phyloP scores from a whole-genome alignment of 2,797 vertebrate species.

The Pipistrellus nathusii region DNA sequence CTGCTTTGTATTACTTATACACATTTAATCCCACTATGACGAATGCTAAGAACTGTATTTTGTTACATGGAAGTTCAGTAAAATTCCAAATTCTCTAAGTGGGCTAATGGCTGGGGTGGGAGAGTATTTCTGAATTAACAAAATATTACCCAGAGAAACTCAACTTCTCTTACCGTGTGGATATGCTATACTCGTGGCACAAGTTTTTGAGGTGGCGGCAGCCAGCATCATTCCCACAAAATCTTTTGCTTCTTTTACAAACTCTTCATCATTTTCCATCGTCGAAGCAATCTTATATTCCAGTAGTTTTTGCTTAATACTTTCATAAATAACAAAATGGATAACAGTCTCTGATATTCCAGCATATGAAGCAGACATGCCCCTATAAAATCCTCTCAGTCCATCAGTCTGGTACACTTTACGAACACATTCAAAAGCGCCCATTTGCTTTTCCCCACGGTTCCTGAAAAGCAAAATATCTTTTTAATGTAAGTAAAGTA shows the following conservation, averaged over 20 bases:
- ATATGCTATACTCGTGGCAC: constrained; percentile 97
- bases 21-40: neutral
- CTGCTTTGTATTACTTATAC: neutral
- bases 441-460: constrained; percentile 96
- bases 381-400: constrained; percentile 96
- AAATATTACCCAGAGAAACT: neutral
- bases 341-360: constrained; percentile 99
- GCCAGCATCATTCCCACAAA: constrained; percentile 99
- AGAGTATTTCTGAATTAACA: neutral
- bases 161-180: constrained; percentile 93
- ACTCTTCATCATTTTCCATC: constrained; percentile 94
- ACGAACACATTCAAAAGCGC: constrained; percentile 94
- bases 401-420: constrained; percentile 96
- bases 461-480: constrained; percentile 87
- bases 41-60: neutral
- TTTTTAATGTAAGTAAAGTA: constrained; percentile 50
- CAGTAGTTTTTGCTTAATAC: constrained; percentile 95
- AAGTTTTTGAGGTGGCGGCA: constrained; percentile 98
- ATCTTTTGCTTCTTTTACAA: constrained; percentile 94
- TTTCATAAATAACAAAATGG: constrained; percentile 99
- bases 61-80: neutral
- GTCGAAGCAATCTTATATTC: constrained; percentile 91
- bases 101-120: neutral
- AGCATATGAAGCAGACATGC: constrained; percentile 99
- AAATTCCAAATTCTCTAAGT: neutral